A percentile compares a stretch with the other conserved stretches of the same genome.
phyloP scores from a whole-genome alignment of 1,140 invertebrate species.

The Camponotus pennsylvanicus region DNA sequence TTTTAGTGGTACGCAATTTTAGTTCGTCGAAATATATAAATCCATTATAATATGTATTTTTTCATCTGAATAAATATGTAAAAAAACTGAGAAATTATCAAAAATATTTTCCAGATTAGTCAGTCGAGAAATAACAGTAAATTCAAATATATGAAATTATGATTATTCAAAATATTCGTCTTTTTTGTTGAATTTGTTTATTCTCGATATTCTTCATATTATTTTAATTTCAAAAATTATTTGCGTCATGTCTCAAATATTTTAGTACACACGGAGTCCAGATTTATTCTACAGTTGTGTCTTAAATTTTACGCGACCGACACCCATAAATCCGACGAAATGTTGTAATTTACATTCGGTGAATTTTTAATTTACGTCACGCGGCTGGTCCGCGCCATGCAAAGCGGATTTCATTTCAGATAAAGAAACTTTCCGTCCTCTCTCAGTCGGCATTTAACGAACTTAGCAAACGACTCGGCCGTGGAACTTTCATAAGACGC shows the following conservation, averaged over 20 bases:
- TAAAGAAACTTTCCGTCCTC: slow-evolving; percentile 65
- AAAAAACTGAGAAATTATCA: background rate
- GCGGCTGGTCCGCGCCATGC: background rate
- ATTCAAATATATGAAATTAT: background rate
- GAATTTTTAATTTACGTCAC: slow-evolving; percentile 57
- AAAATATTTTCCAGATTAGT: background rate
- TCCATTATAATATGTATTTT: background rate
- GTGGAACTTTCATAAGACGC: slow-evolving; percentile 13
- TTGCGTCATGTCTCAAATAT: background rate
- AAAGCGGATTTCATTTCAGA: slow-evolving; percentile 73
- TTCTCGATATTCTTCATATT: background rate
- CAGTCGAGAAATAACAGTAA: background rate
- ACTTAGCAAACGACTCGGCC: slow-evolving; percentile 37
- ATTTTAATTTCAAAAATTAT: background rate
- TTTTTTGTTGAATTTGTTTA: background rate
- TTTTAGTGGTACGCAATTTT: slow-evolving; percentile 4
- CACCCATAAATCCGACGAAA: background rate
- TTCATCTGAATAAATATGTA: background rate
- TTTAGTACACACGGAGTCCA: background rate
- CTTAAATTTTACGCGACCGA: background rate
- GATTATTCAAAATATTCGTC: background rate
- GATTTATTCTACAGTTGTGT: background rate
- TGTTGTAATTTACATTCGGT: background rate
- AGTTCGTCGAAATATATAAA: background rate
- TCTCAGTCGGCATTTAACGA: slow-evolving; percentile 59